Base-by-base conservation (phyloP, 2,888 invertebrate genomes). In the Tinea semifulvella region DNA sequence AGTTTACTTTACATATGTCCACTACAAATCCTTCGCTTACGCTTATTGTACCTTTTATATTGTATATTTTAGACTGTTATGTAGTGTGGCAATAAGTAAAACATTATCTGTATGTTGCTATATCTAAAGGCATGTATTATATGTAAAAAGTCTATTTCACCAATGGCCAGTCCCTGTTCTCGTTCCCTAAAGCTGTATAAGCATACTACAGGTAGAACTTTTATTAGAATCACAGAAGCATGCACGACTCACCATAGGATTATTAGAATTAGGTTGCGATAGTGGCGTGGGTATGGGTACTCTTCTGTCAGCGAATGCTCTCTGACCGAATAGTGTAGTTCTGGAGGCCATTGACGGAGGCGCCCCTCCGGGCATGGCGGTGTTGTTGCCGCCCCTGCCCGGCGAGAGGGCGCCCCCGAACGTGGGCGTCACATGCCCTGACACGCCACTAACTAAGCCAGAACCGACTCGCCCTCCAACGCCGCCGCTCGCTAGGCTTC, bases 401-500 rank as follows among this genome's bases (percentile, higher is more conserved):
- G 79, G 76, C 57, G 79, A 76, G 56, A 77, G 63, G 46, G 80
- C 76, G 56, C 77, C 79, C 52, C 76, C 79, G 47, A 77, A 79
- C 27, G 79, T 76, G 27, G 79, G 79, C 65, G 85, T 72, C 79
- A 85, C 73, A 76, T 80, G 80, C 44, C 79, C 80, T 7, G 77
- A 74, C 11, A 75, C 88, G 66, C 90, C 90, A 61, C 90, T 89
- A 72, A 90, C 92, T 70, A 92, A 86, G 65, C 91, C 91, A 52
- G 89, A 70, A 54, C 79, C 66, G 28, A 79, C 79, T 61, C 84
- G 67, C 63, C 84, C 68, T 36, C 79, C 77, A 50, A 80, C 76
- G 48, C 81, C 74, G 57, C 81, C 88, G 77, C 90, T 90, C 74
- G 91, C 90, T 84, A 93, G 88, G 85, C 90, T 93, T 84, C 93